Percentiles rank a stretch among this genome's conserved stretches.
Evolutionary conservation across 2,113 vertebrate species (phyloP).

Genomic region (Stigmatopora nigra): DNA sequence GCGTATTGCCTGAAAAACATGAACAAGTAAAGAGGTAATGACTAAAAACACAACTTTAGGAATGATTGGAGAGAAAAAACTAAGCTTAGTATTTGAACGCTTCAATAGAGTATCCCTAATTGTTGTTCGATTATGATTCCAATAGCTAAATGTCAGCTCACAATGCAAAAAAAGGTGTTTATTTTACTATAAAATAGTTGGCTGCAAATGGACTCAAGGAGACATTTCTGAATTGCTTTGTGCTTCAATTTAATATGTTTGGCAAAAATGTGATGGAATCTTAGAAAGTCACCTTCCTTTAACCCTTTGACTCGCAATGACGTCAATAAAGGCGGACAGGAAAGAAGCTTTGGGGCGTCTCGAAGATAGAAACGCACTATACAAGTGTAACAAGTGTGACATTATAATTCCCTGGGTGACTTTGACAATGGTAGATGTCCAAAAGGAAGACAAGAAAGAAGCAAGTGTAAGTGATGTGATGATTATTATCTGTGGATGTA

Average conservation of each 20-base stretch:
- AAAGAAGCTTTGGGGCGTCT: too few species aligned
- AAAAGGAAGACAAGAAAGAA: too few species aligned
- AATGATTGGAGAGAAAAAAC: not conserved
- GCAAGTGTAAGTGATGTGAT: too few species aligned
- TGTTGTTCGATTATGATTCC: not conserved
- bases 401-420: too few species aligned
- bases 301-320: too few species aligned
- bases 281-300: not conserved
- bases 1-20: slow-evolving; percentile 1
- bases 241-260: not conserved
- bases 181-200: too few species aligned
- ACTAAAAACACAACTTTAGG: not conserved
- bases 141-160: not conserved
- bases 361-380: too few species aligned
- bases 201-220: not conserved
- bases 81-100: not conserved
- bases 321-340: too few species aligned
- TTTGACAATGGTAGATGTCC: too few species aligned
- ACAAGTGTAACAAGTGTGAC: too few species aligned
- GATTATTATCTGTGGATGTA: too few species aligned
- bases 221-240: not conserved
- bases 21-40: not conserved
- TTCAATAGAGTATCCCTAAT: not conserved
- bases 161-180: not conserved
- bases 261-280: not conserved